Conservation (phyloP, 2,797 vertebrate species). For the Pachyuromys duprasi region DNA sequence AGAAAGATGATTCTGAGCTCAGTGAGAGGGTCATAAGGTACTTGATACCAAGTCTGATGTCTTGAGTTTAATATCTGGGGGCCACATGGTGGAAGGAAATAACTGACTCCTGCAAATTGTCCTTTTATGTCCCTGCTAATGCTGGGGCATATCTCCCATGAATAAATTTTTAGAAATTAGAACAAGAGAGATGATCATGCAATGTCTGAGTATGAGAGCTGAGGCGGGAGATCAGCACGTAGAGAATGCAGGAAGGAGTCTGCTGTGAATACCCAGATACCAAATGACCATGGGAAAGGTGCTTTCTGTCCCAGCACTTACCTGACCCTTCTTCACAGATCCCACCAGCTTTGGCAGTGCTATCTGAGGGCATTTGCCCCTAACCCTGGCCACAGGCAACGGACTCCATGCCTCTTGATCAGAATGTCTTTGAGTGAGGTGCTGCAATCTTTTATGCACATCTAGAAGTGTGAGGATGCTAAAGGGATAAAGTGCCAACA, state of each 20-base stretch:
- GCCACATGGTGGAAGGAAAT: background rate
- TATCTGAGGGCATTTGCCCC: too few species aligned
- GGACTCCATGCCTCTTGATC: background rate
- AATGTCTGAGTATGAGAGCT: background rate
- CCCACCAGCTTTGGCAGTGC: background rate
- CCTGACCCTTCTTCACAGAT: background rate
- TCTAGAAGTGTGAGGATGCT: background rate
- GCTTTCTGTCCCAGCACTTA: background rate
- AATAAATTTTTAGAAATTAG: background rate
- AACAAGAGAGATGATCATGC: background rate
- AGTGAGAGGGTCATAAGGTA: background rate
- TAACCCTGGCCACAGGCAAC: background rate
- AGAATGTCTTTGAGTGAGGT: background rate
- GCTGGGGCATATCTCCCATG: background rate
- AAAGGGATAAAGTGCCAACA: background rate
- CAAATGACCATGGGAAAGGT: background rate
- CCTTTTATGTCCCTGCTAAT: background rate
- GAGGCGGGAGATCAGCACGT: background rate
- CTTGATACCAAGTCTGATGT: background rate
- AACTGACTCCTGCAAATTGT: background rate
- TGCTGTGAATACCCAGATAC: background rate
- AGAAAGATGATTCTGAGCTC: background rate
- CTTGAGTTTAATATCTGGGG: background rate
- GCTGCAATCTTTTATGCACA: background rate
- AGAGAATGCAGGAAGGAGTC: background rate